Evolutionary conservation across 2,797 vertebrate species (phyloP).

Genomic region (Liasis olivaceus): DNA sequence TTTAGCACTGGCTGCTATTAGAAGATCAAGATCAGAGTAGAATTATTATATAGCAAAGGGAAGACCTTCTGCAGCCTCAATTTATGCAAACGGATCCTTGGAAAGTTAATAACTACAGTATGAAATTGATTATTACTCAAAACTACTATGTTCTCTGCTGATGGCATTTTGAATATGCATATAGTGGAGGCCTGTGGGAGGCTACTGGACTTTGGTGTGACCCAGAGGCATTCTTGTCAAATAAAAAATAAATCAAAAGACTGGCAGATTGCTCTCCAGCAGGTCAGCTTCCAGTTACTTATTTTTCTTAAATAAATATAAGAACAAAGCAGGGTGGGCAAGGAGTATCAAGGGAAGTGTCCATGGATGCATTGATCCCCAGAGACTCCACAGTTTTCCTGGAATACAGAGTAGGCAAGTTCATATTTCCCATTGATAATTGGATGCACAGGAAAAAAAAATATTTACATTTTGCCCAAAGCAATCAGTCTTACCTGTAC

Average conservation of each 20-base stretch:
- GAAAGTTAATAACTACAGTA: not conserved
- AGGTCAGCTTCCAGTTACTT: not conserved
- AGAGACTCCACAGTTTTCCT: not conserved
- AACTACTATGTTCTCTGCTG: not conserved
- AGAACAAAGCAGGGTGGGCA: not conserved
- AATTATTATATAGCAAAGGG: not conserved
- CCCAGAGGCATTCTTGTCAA: not conserved
- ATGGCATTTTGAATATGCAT: not conserved
- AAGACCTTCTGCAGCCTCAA: not conserved
- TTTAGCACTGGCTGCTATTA: not conserved
- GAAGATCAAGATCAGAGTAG: not conserved
- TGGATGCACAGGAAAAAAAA: not conserved
- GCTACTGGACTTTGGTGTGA: not conserved
- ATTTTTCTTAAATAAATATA: not conserved
- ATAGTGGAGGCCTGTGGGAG: slow-evolving; percentile 1
- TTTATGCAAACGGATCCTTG: not conserved
- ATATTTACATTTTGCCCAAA: not conserved
- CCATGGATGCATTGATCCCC: not conserved
- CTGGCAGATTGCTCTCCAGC: not conserved
- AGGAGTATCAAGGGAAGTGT: not conserved
- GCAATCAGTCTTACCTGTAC: not conserved
- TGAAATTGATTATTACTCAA: slow-evolving; percentile 1
- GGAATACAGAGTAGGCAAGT: not conserved
- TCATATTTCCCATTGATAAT: not conserved
- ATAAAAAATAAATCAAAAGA: not conserved